These are phyloP conservation scores for Narcine bancroftii DNA, from an alignment of 2,113 vertebrate species.

Conservation along the genomic window DNA sequence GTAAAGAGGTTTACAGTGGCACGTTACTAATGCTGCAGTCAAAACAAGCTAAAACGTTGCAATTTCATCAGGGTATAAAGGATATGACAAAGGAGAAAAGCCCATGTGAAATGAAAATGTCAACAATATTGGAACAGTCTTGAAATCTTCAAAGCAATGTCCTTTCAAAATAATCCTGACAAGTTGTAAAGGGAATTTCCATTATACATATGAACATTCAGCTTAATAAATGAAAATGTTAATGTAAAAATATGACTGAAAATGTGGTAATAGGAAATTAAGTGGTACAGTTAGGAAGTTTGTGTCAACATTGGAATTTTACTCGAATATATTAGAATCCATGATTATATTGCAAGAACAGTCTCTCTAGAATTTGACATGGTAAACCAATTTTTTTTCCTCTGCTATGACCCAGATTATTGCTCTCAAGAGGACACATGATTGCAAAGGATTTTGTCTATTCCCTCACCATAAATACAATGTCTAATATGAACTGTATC, in stretches of 20 bases:
- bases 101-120: background rate
- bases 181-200: background rate
- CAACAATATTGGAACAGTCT: background rate
- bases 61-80: background rate
- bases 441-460: background rate
- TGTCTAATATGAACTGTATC: background rate
- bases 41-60: background rate
- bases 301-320: background rate
- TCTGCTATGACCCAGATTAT: background rate
- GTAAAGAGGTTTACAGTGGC: background rate
- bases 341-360: background rate
- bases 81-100: background rate
- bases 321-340: background rate
- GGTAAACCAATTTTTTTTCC: background rate
- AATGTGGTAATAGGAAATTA: background rate
- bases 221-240: conserved; percentile 13
- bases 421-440: background rate
- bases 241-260: background rate
- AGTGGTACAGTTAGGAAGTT: background rate
- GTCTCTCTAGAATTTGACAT: background rate
- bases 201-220: background rate
- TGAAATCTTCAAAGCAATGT: background rate
- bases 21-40: background rate
- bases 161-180: background rate
- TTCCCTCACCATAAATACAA: background rate